Conservation (phyloP, 1,140 invertebrate genomes). For the Spodoptera frugiperda region DNA sequence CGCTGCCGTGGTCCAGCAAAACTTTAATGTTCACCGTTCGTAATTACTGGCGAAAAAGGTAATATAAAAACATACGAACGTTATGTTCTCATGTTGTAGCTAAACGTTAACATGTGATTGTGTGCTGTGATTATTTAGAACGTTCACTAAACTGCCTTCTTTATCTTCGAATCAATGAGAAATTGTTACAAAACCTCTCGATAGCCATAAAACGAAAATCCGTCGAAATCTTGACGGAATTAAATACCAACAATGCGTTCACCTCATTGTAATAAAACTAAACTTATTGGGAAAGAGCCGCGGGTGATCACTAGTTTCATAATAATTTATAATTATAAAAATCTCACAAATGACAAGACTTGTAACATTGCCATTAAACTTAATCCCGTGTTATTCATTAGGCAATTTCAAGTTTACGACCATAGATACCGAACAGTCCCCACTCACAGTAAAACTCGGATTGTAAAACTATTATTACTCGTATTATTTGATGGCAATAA, state of each 20-base stretch:
- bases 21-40: slow-evolving; percentile 78
- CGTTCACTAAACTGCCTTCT: slow-evolving; percentile 3
- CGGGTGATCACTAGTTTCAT: slow-evolving; percentile 33
- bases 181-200: neutral
- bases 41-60: slow-evolving; percentile 77
- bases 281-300: slow-evolving; percentile 11
- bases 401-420: slow-evolving; percentile 58
- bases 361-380: slow-evolving; percentile 52
- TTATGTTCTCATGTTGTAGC: slow-evolving; percentile 38
- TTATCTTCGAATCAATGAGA: neutral
- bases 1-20: slow-evolving; percentile 70
- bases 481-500: slow-evolving; percentile 53
- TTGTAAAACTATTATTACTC: slow-evolving; percentile 57
- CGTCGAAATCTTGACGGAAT: slow-evolving; percentile 9
- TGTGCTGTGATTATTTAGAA: slow-evolving; percentile 18
- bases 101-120: slow-evolving; percentile 21
- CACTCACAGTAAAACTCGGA: slow-evolving; percentile 51
- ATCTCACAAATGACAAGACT: slow-evolving; percentile 47
- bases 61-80: slow-evolving; percentile 59
- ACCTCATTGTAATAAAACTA: slow-evolving; percentile 23
- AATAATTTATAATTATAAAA: slow-evolving; percentile 48
- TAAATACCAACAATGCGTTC: slow-evolving; percentile 31
- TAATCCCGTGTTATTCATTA: slow-evolving; percentile 62
- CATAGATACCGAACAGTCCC: slow-evolving; percentile 45
- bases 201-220: slow-evolving; percentile 1